Base-by-base conservation (phyloP, 1,140 invertebrate species). In the Trichonephila clavipes region DNA sequence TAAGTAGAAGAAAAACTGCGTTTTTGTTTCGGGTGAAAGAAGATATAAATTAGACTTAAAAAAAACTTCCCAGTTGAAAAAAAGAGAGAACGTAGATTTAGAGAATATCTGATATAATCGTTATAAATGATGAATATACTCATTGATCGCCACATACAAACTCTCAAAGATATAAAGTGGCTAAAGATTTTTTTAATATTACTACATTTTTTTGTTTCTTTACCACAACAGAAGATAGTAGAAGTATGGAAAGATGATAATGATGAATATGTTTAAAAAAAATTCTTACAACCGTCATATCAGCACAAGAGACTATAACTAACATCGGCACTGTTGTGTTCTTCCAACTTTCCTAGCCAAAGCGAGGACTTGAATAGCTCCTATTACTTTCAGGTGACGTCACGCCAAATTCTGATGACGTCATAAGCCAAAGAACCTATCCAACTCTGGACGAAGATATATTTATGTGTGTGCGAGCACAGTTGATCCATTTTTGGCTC, bases 331-430 rank as follows among this genome's bases (percentile, higher is more conserved):
- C 93, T 93, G 86, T 93, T 94, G 93, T 94, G 93, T 94, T 94
- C 93, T 94, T 94, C 93, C 93, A 94, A 94, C 93, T 94, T 94
- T 94, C 93, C 93, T 94, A 94, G 93, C 93, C 93, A 94, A 94
- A 94, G 93, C 87, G 93, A 94, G 93, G 88, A 94, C 93, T 90
- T 94, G 82, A 62, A 44, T 94, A 83, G 86, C 72, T 89, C 77
- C 86, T 90, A 90, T 90, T 90, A 90, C 72, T 69, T 90, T 87
- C 83, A 72, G 82, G 81, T 89, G 93, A 94, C 93, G 93, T 94
- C 93, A 89, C 93, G 93, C 93, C 93, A 94, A 94, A 94, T 94
- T 89, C 77, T 90, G 87, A 94, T 94, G 93, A 94, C 93, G 93
- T 90, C 93, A 94, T 85, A 90, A 90, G 87, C 93, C 87, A 94